phyloP scores from a whole-genome alignment of 2,797 vertebrate genomes.

The Malacoctenus gilli region DNA sequence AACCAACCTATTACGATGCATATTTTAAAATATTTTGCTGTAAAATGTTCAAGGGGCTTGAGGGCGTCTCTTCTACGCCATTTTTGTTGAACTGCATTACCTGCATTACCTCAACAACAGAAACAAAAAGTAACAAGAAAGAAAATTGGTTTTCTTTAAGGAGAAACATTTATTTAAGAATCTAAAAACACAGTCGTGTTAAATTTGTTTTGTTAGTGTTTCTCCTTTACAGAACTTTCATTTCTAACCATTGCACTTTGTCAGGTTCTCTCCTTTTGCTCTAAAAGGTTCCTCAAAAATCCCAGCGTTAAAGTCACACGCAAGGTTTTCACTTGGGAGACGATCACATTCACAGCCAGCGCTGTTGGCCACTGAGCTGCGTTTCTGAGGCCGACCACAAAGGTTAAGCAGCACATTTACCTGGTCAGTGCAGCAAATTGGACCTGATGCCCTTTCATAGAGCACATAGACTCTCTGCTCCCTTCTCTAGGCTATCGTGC shows the following conservation, averaged over 20 bases:
- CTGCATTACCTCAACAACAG: too few species aligned
- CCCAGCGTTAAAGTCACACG: conserved; percentile 1
- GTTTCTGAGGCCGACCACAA: conserved; percentile 17
- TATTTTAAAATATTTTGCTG: conserved; percentile 7
- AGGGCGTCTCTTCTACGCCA: too few species aligned
- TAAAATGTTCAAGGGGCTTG: background rate
- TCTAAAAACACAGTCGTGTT: too few species aligned
- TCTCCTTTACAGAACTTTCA: too few species aligned
- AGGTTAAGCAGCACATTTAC: conserved; percentile 28
- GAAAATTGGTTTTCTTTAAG: too few species aligned
- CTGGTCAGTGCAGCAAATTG: conserved; percentile 14
- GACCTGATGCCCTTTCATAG: conserved; percentile 16
- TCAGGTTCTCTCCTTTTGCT: too few species aligned
- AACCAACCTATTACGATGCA: background rate
- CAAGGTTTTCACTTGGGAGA: background rate
- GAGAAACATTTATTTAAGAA: too few species aligned
- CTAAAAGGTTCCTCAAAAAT: too few species aligned
- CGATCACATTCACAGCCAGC: conserved; percentile 1
- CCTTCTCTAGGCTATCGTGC: conserved; percentile 12
- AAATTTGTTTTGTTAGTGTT: too few species aligned
- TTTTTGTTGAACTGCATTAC: too few species aligned
- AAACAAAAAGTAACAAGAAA: too few species aligned
- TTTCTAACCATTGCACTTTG: too few species aligned
- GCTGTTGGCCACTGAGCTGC: conserved; percentile 8
- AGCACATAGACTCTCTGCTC: conserved; percentile 17